Conservation (phyloP, 30 jellyfish, hydroid and myxozoan genomes). For the Phacellophora camtschatica region DNA sequence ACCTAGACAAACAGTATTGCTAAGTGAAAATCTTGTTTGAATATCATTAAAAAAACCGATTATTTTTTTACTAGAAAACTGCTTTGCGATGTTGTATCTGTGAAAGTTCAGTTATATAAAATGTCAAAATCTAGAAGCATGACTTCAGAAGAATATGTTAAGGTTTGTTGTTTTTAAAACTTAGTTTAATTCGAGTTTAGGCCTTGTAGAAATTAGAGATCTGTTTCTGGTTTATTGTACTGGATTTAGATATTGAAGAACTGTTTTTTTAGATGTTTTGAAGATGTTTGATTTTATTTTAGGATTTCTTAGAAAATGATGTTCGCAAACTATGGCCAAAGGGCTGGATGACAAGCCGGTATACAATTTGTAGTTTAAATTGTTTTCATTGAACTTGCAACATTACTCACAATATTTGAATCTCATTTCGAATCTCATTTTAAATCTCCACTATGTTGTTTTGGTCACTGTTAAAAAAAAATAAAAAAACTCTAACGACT, state of each 20-base stretch:
- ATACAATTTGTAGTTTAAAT: not conserved
- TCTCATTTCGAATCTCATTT: too few relatives aligned
- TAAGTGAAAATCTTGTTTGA: too few relatives aligned
- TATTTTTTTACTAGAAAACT: slow-evolving; percentile 59
- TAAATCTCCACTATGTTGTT: not conserved
- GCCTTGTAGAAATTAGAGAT: not conserved
- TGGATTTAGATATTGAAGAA: too few relatives aligned
- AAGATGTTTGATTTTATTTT: not conserved
- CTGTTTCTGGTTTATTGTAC: too few relatives aligned
- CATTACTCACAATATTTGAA: too few relatives aligned
- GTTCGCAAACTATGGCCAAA: slow-evolving; percentile 95
- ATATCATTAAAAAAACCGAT: too few relatives aligned
- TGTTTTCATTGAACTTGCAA: not conserved
- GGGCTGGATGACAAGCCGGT: slow-evolving; percentile 99
- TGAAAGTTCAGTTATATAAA: slow-evolving; percentile 74
- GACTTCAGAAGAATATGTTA: slow-evolving; percentile 97
- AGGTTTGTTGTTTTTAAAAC: slow-evolving; percentile 37
- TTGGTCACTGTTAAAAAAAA: too few relatives aligned
- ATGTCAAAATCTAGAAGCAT: slow-evolving; percentile 86
- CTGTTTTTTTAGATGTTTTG: not conserved
- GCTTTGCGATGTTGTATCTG: slow-evolving; percentile 81
- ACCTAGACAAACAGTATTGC: too few relatives aligned
- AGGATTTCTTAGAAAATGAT: slow-evolving; percentile 94
- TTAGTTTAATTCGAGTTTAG: not conserved
- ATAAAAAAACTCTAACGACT: too few relatives aligned